phyloP scores from a whole-genome alignment of 2,797 vertebrate genomes.

The Gallirallus australis region DNA sequence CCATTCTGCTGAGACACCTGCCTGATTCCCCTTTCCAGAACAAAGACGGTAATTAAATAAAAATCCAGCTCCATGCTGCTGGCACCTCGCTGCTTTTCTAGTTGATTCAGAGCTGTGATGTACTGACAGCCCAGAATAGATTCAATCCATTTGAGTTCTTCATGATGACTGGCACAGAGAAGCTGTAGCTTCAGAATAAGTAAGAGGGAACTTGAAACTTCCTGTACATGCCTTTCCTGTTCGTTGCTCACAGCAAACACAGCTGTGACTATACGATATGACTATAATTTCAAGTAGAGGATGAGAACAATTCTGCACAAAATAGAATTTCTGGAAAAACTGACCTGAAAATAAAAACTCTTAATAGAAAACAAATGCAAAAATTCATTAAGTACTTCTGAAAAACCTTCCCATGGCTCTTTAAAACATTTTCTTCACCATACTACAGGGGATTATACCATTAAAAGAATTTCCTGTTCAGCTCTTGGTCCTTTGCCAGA shows the following conservation, averaged over 20 bases:
- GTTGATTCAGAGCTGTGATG: neutral
- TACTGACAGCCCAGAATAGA: slow-evolving; percentile 13
- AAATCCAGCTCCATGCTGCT: neutral
- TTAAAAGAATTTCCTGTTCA: neutral
- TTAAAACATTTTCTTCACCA: neutral
- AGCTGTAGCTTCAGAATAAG: neutral
- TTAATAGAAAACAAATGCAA: neutral
- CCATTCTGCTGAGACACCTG: neutral
- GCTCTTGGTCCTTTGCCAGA: neutral
- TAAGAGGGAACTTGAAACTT: slow-evolving; percentile 18
- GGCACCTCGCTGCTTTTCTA: neutral
- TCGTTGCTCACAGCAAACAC: neutral
- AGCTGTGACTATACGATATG: neutral
- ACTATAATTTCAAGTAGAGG: neutral
- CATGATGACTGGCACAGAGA: neutral
- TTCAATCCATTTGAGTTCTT: slow-evolving; percentile 1
- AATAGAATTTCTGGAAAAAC: neutral
- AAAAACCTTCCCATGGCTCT: neutral
- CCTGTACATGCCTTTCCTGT: neutral
- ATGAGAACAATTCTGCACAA: neutral
- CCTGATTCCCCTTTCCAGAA: neutral
- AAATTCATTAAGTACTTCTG: neutral
- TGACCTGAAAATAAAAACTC: neutral
- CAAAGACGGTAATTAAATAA: neutral
- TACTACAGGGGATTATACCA: neutral